Evolutionary conservation across 2,797 vertebrate genomes (phyloP), one percentile per base, ranked within the genome.

Genomic region (Mus spretus): DNA sequence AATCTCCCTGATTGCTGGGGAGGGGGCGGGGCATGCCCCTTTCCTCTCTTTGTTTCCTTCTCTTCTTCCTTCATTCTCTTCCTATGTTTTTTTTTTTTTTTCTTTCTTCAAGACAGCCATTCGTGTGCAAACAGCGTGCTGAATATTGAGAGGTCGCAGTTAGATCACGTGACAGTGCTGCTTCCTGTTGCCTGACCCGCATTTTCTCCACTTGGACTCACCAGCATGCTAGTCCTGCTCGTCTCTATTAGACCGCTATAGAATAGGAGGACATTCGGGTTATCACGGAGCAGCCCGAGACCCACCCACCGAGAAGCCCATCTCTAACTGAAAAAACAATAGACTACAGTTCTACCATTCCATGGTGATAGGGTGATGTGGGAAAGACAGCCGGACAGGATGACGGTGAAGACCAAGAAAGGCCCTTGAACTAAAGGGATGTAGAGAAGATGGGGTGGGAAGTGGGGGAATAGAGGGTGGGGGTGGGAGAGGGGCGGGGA

Each of bases 101-200:
- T 72, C n/a, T 63, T 80, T 77, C 90, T 61, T 63, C 8, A 31
- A 93, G 90, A 75, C 9, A 63, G 8, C 1, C 65, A 40, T 47
- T 93, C 77, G 79, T 90, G 47, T 61, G 26, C 44, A 61, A 86
- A 28, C 5, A 55, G 20, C 28, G 31, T 40, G 50, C 8, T 40
- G 26, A 81, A 37, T 81, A 53, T 20, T 84, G 75, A 50, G 59
- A 59, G 90, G 90, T n/a, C 40, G n/a, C 77, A 94, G 67, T 74
- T 40, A 84, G 50, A 57, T 67, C 78, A 40, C n/a, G 12, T 55
- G 93, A 26, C 17, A 85, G 67, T 81, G 70, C n/a, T 63, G 92
- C 44, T 90, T 82, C 80, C 47, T 44, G 14, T 65, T 59, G 7
- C 19, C 47, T 70, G 53, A 65, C 26, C 31, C 37, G 70, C 2